Base-by-base conservation (phyloP, 1,140 invertebrate species). In the Bicyclus anynana region DNA sequence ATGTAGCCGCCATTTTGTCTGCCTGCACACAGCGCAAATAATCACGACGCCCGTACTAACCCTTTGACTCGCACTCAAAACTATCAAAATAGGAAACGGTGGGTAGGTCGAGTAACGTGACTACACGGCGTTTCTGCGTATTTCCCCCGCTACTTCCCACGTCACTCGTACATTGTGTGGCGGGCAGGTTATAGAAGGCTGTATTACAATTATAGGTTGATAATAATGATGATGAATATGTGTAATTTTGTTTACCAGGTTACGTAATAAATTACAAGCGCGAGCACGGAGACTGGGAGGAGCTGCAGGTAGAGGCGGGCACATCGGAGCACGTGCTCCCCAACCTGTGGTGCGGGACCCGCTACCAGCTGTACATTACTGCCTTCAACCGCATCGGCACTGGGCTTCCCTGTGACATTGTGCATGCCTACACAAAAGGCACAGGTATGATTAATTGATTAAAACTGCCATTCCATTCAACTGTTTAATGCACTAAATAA, bases 301-400 rank as follows among this genome's bases (percentile, higher is more conserved):
- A 96, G 81, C 85, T 95, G 51, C 94, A 95, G 38, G 58, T 60
- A 4, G 51, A 95, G 37, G 92, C 94, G 16, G 94, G 94, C 54
- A 93, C 92, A 4, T 93, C 94, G 40, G 94, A 94, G 52, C 94
- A 95, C 77, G 91, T 95, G 53, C 77, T 96, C 26, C 92, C 93
- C 26, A 94, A 94, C 79, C 84, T 97, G n/a, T 95, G 93, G 92
- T 97, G 96, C 75, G 96, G 96, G 6, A 96, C 95, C 0, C 91
- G 93, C 4, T 97, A 97, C 79, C 94, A 96, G 71, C 90, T 97
- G 37, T 97, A 96, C 78, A 93, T 97, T 46, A 97, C 95, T 0
- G 96, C 96, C 4, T 96, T 94, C 77, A 97, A 97, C 87, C 92
- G 94, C 76, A 96, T 97, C 60, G 96, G 95, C 7, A 96, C 95